Percentiles rank a stretch among this genome's conserved stretches.
These are phyloP conservation scores for Platanista minor DNA, from an alignment of 2,113 vertebrate genomes.

Conservation along the genomic window DNA sequence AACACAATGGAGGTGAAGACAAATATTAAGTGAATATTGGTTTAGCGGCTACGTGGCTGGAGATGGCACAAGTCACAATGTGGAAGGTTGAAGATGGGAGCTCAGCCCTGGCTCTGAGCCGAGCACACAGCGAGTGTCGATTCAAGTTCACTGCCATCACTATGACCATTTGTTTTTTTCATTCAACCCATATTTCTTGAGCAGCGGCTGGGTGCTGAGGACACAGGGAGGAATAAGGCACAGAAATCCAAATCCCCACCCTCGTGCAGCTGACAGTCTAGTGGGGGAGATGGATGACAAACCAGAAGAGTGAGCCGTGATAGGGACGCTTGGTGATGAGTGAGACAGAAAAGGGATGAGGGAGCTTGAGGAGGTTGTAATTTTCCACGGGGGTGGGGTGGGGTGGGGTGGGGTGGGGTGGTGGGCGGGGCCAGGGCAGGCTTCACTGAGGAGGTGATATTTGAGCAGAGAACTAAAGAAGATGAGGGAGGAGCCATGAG, in stretches of 20 bases:
- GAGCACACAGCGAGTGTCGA: rapidly evolving
- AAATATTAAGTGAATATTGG: background rate
- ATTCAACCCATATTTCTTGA: background rate
- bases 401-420: no score
- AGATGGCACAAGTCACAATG: no score
- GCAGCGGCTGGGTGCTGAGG: background rate
- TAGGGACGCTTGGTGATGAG: background rate
- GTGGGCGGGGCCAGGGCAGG: no score
- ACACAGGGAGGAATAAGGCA: background rate
- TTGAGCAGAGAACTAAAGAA: background rate
- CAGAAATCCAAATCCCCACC: background rate
- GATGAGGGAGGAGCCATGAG: background rate
- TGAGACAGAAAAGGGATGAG: background rate
- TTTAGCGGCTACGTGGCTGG: no score
- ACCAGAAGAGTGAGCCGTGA: background rate
- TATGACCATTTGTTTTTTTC: rapidly evolving
- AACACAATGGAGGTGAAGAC: background rate
- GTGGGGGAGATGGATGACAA: background rate
- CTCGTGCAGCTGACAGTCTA: background rate
- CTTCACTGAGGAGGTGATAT: background rate
- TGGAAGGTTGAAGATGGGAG: background rate
- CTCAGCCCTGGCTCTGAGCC: background rate
- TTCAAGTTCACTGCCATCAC: no score
- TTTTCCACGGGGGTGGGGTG: background rate
- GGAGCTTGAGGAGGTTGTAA: background rate